A percentile compares a stretch with the other conserved stretches of the same genome.
These are phyloP conservation scores for Dascillus cervinus DNA, from an alignment of 2,888 invertebrate species.

Conservation along the genomic window DNA sequence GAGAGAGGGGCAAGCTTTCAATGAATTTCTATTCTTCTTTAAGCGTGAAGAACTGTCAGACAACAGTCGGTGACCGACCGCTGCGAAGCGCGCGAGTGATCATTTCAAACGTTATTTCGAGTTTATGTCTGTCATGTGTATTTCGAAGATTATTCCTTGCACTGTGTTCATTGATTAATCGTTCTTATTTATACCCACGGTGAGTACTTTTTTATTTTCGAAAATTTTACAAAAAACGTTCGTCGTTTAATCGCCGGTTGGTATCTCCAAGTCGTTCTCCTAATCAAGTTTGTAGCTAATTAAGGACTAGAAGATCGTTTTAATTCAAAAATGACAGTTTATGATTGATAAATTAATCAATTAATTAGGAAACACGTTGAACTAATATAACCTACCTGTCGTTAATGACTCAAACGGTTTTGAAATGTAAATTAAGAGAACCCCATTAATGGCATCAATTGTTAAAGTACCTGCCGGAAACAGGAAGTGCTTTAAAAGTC, in stretches of 20 bases:
- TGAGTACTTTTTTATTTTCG: no score
- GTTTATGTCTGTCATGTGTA: constrained; percentile 21
- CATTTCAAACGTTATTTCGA: constrained; percentile 9
- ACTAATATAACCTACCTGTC: background rate
- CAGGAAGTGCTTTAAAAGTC: constrained; percentile 25
- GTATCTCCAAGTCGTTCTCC: no score
- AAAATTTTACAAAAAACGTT: no score
- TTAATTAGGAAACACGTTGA: no score
- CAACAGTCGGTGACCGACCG: constrained; percentile 26
- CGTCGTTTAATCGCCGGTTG: no score
- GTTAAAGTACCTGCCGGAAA: constrained; percentile 21
- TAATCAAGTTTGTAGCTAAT: no score
- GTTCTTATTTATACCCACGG: no score
- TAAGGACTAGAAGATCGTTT: no score
- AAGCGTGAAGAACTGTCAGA: constrained; percentile 24
- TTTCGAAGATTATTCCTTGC: no score
- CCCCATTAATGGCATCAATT: constrained; percentile 7
- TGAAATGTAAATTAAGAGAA: constrained; percentile 10
- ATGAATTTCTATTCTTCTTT: constrained; percentile 26
- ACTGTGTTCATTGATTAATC: no score
- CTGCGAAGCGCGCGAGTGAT: constrained; percentile 22
- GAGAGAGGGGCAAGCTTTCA: constrained; percentile 23
- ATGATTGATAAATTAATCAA: no score
- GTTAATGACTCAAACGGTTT: constrained; percentile 3
- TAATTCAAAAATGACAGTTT: no score